These are phyloP conservation scores for Elgonia sp. DNA, from an alignment of 2,888 invertebrate species.

Conservation along the genomic window DNA sequence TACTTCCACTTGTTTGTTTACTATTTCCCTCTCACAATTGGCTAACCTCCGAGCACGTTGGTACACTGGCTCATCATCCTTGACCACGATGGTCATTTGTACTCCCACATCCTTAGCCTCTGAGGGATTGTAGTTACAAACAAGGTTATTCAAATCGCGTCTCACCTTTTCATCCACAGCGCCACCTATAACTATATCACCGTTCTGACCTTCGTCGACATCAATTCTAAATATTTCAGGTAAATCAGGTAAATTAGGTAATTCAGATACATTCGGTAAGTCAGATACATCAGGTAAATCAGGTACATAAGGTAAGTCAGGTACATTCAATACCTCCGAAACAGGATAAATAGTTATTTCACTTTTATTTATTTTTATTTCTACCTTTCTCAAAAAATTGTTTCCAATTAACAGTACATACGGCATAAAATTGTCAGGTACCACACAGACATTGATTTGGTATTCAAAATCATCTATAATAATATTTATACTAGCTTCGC, in stretches of 20 bases:
- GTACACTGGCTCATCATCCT: conserved; percentile 74
- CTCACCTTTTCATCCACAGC: conserved; percentile 34
- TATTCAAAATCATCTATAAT: conserved; percentile 11
- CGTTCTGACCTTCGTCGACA: neutral
- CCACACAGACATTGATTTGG: neutral
- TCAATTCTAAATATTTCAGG: too few relatives aligned
- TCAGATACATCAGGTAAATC: conserved; percentile 29
- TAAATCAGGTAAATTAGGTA: too few relatives aligned
- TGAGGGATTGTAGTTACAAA: conserved; percentile 53
- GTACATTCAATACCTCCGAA: neutral
- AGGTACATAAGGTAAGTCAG: too few relatives aligned
- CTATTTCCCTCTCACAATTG: conserved; percentile 59
- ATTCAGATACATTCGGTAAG: too few relatives aligned
- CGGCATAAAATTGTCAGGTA: conserved; percentile 11
- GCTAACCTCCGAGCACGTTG: conserved; percentile 73
- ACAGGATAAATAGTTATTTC: conserved; percentile 20
- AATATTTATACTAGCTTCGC: neutral
- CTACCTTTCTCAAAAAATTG: conserved; percentile 25
- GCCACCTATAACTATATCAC: conserved; percentile 17
- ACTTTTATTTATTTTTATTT: conserved; percentile 17
- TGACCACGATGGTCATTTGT: conserved; percentile 64
- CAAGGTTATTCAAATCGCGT: conserved; percentile 39
- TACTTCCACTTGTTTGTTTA: conserved; percentile 44
- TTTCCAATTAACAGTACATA: conserved; percentile 20
- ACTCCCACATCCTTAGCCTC: conserved; percentile 41